These are phyloP conservation scores for Allobates femoralis DNA, from an alignment of 2,797 vertebrate genomes.

Conservation along the genomic window DNA sequence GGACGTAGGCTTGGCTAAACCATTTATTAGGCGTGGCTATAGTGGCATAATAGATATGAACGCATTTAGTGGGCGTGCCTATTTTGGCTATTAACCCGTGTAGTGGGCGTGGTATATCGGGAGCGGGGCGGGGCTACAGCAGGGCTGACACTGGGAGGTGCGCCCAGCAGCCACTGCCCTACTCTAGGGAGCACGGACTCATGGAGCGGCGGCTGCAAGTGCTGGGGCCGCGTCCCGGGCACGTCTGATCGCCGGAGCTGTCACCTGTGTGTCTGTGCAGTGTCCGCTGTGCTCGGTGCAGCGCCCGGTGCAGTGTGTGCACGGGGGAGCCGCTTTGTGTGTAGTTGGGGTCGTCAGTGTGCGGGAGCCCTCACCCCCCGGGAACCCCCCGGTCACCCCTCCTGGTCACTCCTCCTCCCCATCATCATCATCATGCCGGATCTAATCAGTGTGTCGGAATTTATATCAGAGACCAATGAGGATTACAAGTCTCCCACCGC, in stretches of 20 bases:
- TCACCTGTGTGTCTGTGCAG: constrained; percentile 30
- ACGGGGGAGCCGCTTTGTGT: neutral
- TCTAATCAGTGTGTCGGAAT: constrained; percentile 87
- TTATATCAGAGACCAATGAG: constrained; percentile 90
- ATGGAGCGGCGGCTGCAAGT: constrained; percentile 48
- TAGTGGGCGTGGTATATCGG: neutral
- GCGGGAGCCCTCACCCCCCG: constrained; percentile 7
- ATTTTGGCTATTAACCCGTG: neutral
- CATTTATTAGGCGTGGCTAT: neutral
- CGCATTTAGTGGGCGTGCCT: neutral
- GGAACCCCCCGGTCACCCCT: neutral
- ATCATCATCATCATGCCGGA: constrained; percentile 85
- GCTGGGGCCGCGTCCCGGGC: constrained; percentile 39
- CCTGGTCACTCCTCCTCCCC: constrained; percentile 60
- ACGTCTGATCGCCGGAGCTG: constrained; percentile 12
- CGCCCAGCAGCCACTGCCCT: constrained; percentile 48
- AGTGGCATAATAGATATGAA: neutral
- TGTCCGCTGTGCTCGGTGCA: constrained; percentile 24
- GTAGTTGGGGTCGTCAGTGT: neutral
- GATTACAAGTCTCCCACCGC: constrained; percentile 96
- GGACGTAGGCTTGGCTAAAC: neutral
- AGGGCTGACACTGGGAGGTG: constrained; percentile 35
- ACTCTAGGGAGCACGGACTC: constrained; percentile 49
- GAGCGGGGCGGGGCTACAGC: neutral
- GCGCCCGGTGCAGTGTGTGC: neutral